phyloP scores from a whole-genome alignment of 2,113 vertebrate species.

The Eidolon helvum region DNA sequence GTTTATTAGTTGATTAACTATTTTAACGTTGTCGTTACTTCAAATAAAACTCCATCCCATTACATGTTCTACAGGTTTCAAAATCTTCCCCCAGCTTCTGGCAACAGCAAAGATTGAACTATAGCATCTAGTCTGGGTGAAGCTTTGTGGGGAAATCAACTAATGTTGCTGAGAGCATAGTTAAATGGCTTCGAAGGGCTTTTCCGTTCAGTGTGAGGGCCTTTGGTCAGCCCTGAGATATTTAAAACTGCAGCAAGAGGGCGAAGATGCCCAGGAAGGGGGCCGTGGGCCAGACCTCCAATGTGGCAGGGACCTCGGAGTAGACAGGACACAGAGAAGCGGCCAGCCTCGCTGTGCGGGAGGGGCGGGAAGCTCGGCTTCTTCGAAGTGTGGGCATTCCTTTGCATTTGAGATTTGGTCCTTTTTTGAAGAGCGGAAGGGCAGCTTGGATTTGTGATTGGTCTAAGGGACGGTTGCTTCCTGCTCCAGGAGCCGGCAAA shows the following conservation, averaged over 20 bases:
- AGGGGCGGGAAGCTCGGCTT: rapidly evolving
- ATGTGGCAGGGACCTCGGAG: background rate
- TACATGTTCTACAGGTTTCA: background rate
- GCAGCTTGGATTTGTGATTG: too few species aligned
- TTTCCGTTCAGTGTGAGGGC: background rate
- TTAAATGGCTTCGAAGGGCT: background rate
- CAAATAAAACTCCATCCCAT: background rate
- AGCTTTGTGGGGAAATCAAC: too few species aligned
- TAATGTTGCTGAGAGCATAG: background rate
- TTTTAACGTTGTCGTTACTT: background rate
- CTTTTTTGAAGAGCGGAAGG: background rate
- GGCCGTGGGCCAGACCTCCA: background rate
- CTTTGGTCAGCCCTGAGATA: rapidly evolving
- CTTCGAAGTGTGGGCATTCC: background rate
- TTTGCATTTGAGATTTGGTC: background rate
- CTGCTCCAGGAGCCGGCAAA: rapidly evolving
- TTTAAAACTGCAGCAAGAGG: background rate
- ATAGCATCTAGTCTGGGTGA: background rate
- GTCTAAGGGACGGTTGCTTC: rapidly evolving
- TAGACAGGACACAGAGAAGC: rapidly evolving
- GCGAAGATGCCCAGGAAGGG: too few species aligned
- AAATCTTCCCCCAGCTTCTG: background rate
- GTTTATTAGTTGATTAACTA: background rate
- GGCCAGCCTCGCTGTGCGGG: rapidly evolving
- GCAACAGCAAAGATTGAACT: background rate